Evolutionary conservation across 2,113 vertebrate genomes (phyloP), one percentile per base, ranked within the genome.

Genomic region (Tympanuchus pallidicinctus): DNA sequence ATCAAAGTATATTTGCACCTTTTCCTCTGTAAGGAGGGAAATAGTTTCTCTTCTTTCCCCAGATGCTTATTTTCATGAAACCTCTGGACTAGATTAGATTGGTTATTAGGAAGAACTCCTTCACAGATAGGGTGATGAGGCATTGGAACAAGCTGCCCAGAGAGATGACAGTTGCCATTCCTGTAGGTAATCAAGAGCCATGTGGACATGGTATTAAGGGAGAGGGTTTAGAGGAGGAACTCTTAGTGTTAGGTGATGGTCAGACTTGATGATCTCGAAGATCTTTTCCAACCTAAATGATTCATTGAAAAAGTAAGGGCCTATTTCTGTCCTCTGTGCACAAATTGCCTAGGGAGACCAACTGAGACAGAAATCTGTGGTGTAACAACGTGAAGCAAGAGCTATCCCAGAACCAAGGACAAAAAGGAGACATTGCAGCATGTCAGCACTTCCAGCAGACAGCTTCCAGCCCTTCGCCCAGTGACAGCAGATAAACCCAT

Each of bases 21-120:
- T 90, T 73, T 82, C 69, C 43, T 86, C 73, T 52, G 9, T 8
- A 61, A 25, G 28, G 50, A 60, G 7, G 67, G 38, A 77, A 94
- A 59, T 0, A 38, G 7, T 54, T 88, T 67, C 25, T 25, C 47
- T 69, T 80, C 56, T 34, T 75, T 72, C 22, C 7, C 32, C 11
- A 52, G 32, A 3, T 64, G 18, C 24, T 85, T 64, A 67, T 78
- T 87, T 84, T 47, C 4, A 24, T 64, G 4, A 72, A 93, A 60
- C 1, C 47, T 43, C 10, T 0, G 5, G 25, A 13, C n/a, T 22
- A 34, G 10, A 63, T 27, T 40, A 40, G 36, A 40, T 28, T 19
- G 25, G 38, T 19, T 40, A 64, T 40, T 40, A 64, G 10, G 25
- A 64, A 64, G 61, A 63, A 40, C 27, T 40, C 25, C 34, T 38